Conservation (phyloP, 1,140 invertebrate genomes). For the Tyrophagus putrescentiae region DNA sequence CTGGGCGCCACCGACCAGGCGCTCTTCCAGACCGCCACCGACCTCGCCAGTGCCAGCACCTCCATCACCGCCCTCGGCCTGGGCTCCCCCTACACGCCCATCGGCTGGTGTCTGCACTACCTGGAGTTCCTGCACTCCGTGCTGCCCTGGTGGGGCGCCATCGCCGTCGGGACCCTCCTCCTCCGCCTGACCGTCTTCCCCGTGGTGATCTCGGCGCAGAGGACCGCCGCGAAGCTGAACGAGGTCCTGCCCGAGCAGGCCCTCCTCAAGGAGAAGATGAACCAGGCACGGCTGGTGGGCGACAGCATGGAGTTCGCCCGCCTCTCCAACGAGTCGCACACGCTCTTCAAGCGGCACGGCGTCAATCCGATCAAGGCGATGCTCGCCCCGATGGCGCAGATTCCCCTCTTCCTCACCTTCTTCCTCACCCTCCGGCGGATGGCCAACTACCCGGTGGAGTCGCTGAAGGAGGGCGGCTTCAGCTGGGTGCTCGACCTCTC, state of each 20-base stretch:
- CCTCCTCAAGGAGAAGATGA: conserved; percentile 59
- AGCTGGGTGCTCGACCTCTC: conserved; percentile 88
- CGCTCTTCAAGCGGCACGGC: conserved; percentile 61
- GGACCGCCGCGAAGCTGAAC: conserved; percentile 56
- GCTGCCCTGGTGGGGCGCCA: conserved; percentile 78
- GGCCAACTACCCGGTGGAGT: conserved; percentile 70
- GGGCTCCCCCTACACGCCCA: conserved; percentile 14
- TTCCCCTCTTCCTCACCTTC: conserved; percentile 77
- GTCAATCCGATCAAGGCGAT: conserved; percentile 65
- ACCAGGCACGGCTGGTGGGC: conserved; percentile 58
- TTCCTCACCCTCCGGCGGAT: conserved; percentile 67
- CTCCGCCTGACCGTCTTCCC: conserved; percentile 63
- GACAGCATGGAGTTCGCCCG: conserved; percentile 54
- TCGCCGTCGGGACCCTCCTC: conserved; percentile 59
- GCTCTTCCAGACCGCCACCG: too few species aligned
- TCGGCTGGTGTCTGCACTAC: conserved; percentile 51
- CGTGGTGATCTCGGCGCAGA: conserved; percentile 58
- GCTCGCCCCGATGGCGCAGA: conserved; percentile 62
- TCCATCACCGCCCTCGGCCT: not conserved
- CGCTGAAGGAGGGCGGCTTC: conserved; percentile 69
- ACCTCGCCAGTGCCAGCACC: too few species aligned
- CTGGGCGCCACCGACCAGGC: too few species aligned
- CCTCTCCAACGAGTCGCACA: conserved; percentile 45
- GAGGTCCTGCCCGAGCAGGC: conserved; percentile 67
- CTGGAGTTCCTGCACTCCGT: conserved; percentile 65